Conservation (phyloP, 1,140 invertebrate genomes). For the Ephestia elutella region DNA sequence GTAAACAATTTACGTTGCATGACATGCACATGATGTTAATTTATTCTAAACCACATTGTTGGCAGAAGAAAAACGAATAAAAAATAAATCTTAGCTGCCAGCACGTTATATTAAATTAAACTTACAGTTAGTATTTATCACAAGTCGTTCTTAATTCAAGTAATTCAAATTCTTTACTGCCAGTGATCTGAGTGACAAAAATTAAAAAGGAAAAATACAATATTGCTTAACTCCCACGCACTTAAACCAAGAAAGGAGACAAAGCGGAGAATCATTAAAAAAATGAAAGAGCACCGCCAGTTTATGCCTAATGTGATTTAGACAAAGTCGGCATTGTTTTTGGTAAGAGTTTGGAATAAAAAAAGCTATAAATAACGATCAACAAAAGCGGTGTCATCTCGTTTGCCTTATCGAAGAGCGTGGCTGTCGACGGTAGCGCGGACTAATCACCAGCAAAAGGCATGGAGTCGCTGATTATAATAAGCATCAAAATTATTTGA, state of each 20-base stretch:
- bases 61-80: not conserved
- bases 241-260: not conserved
- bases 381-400: constrained; percentile 32
- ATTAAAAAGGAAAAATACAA: not conserved
- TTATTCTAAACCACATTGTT: not conserved
- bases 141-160: not conserved
- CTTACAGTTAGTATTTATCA: no score
- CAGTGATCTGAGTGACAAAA: not conserved
- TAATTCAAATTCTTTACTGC: not conserved
- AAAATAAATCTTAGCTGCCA: not conserved
- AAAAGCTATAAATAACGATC: constrained; percentile 33
- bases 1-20: not conserved
- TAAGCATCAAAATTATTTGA: no score
- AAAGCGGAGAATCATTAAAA: constrained; percentile 6
- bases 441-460: constrained; percentile 13
- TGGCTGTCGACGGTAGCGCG: constrained; percentile 19
- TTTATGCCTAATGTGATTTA: constrained; percentile 22
- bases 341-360: constrained; percentile 18
- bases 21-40: not conserved
- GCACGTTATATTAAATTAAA: no score
- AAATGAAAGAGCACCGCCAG: constrained; percentile 11
- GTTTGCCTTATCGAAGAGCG: constrained; percentile 21
- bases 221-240: not conserved
- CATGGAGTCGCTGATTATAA: constrained; percentile 18
- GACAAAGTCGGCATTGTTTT: constrained; percentile 19